Percentiles rank a stretch among this genome's conserved stretches.
phyloP scores from a whole-genome alignment of 2,888 invertebrate species.

The Galerucella nymphaeae region DNA sequence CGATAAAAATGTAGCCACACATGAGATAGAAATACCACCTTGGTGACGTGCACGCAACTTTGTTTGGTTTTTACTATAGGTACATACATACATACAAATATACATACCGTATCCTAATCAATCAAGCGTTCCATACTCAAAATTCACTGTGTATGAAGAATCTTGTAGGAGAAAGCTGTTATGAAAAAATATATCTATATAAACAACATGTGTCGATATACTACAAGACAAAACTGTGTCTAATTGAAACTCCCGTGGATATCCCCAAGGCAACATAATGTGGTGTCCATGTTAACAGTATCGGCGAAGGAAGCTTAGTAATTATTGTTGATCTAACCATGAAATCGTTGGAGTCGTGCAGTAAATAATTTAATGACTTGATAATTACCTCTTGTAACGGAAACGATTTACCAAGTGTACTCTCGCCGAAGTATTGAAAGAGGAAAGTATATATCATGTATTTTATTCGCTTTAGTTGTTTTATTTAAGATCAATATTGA shows the following conservation, averaged over 20 bases:
- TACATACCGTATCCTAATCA: no score
- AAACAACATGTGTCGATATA: not conserved
- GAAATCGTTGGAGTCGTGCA: slow-evolving; percentile 27
- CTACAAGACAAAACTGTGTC: not conserved
- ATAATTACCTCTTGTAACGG: slow-evolving; percentile 30
- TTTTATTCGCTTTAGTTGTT: slow-evolving; percentile 24
- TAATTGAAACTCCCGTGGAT: slow-evolving; percentile 3
- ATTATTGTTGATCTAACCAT: slow-evolving; percentile 38
- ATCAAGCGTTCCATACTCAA: no score
- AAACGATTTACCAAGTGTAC: slow-evolving; percentile 29
- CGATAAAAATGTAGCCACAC: no score
- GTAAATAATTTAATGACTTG: slow-evolving; percentile 31
- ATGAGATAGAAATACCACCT: no score
- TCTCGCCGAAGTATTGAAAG: slow-evolving; percentile 17
- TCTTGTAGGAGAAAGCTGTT: no score
- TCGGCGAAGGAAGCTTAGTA: slow-evolving; percentile 20
- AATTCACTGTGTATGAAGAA: no score
- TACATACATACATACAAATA: no score
- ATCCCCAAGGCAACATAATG: slow-evolving; percentile 12
- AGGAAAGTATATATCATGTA: slow-evolving; percentile 30
- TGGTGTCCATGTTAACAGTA: slow-evolving; percentile 4
- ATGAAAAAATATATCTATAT: not conserved
- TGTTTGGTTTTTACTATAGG: no score
- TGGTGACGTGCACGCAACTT: no score
- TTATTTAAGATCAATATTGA: no score